Evolutionary conservation across 1,140 invertebrate species (phyloP), one percentile per base, ranked within the genome.

Genomic region (Heliconius nattereri): DNA sequence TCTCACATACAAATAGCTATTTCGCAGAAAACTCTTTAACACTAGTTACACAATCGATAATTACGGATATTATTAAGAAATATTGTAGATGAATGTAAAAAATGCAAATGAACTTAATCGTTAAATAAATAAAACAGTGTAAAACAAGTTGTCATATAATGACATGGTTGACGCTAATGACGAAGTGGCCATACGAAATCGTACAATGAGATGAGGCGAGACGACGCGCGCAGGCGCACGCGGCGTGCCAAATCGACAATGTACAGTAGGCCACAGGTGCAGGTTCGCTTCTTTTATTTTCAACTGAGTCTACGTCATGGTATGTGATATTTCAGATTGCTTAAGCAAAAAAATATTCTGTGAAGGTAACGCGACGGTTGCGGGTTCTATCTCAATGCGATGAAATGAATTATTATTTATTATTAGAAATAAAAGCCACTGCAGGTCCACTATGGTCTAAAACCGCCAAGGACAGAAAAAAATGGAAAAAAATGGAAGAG

Each of bases 121-220:
- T 83, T 86, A 83, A 87, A 85, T 87, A 91, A 88, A 89, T 86
- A 90, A 91, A 89, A 85, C 82, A 85, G 78, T 80, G 75, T 75
- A 73, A 75, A 86, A 86, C 81, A 88, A 86, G 86, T 91, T 87
- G 86, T 87, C 86, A 85, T 76, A 79, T 86, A 88, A 88, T 87
- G 82, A 85, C 85, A 78, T 84, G 84, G 76, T 89, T 86, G 86
- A 86, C 87, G 83, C 85, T 90, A 90, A 90, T 90, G 89, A 86
- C 83, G 81, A 81, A 76, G 83, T 84, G 87, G 84, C 85, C 87
- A 87, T 90, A 87, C 85, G 78, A 87, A 90, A 92, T 90, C 84
- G 88, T 85, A 89, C 89, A 90, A 90, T 91, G 84, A 87, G 84
- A 86, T 81, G 84, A 78, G 77, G 75, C 71, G 84, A 89, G 81